phyloP scores from a whole-genome alignment of 37 sponge, comb jelly and placozoan genomes.

The Ianthella basta region DNA sequence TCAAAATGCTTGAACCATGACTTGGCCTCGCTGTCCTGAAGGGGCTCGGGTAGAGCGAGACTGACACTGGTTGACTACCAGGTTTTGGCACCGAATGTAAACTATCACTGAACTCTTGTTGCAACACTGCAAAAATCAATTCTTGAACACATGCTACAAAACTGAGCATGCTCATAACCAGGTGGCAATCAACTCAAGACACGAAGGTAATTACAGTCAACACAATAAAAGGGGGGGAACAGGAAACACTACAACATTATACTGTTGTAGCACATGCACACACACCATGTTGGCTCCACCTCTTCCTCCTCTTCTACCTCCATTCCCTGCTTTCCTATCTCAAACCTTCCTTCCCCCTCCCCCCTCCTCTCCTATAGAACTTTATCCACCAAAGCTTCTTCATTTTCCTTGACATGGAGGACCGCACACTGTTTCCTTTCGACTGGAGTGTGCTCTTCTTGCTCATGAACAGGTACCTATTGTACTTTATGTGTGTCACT shows the following conservation, averaged over 20 bases:
- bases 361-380: slow-evolving; percentile 66
- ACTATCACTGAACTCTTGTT: not conserved
- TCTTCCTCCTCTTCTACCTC: too few species aligned
- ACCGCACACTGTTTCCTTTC: slow-evolving; percentile 44
- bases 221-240: too few species aligned
- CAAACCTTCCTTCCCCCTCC: too few species aligned
- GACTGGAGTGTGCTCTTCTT: slow-evolving; percentile 69
- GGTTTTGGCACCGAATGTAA: slow-evolving; percentile 32
- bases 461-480: slow-evolving; percentile 60
- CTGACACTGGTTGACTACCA: not conserved
- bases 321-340: too few species aligned
- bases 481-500: not conserved
- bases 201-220: too few species aligned
- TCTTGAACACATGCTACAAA: too few species aligned
- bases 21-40: not conserved
- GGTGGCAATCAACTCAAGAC: too few species aligned
- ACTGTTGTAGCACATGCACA: too few species aligned
- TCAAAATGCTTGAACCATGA: slow-evolving; percentile 15
- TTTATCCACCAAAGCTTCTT: slow-evolving; percentile 63
- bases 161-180: too few species aligned
- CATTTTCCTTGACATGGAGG: slow-evolving; percentile 57
- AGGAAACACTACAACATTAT: too few species aligned
- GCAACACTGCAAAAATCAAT: not conserved
- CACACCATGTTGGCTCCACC: too few species aligned
- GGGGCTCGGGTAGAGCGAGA: not conserved